Conservation (phyloP, 2,113 vertebrate species). For the Stigmatopora nigra region DNA sequence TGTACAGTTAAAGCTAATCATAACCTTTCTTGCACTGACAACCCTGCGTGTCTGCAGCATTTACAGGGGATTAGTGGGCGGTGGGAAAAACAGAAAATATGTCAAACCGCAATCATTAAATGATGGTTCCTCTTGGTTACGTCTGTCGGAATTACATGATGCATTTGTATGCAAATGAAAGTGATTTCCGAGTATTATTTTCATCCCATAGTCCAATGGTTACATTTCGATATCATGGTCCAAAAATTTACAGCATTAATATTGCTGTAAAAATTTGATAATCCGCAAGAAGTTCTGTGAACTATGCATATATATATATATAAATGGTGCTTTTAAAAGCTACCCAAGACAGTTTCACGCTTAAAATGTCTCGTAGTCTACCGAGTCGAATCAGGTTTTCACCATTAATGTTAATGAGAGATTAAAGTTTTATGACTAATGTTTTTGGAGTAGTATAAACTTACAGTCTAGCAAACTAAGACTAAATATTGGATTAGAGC, state of each 20-base stretch:
- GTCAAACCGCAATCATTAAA: slow-evolving; percentile 55
- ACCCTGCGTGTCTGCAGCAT: slow-evolving; percentile 37
- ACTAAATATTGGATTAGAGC: background rate
- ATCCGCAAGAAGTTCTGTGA: background rate
- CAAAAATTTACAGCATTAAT: slow-evolving; percentile 25
- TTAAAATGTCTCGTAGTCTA: slow-evolving; percentile 1
- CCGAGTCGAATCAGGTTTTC: background rate
- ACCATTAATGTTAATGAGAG: background rate
- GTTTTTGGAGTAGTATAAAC: background rate
- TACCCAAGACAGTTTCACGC: background rate
- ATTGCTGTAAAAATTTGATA: slow-evolving; percentile 7
- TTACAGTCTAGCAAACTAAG: slow-evolving; percentile 1
- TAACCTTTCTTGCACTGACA: slow-evolving; percentile 45
- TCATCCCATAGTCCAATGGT: slow-evolving; percentile 21
- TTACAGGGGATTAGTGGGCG: slow-evolving; percentile 54
- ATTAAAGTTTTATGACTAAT: background rate
- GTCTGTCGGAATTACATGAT: slow-evolving; percentile 36
- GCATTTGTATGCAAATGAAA: slow-evolving; percentile 53
- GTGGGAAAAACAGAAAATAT: slow-evolving; percentile 41
- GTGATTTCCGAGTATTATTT: slow-evolving; percentile 24
- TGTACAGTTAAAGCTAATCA: slow-evolving; percentile 59
- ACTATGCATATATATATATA: background rate
- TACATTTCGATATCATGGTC: slow-evolving; percentile 23
- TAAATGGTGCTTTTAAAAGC: slow-evolving; percentile 5
- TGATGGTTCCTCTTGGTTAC: slow-evolving; percentile 48